Conservation (phyloP, 2,113 vertebrate species). For the Axis porcinus region DNA sequence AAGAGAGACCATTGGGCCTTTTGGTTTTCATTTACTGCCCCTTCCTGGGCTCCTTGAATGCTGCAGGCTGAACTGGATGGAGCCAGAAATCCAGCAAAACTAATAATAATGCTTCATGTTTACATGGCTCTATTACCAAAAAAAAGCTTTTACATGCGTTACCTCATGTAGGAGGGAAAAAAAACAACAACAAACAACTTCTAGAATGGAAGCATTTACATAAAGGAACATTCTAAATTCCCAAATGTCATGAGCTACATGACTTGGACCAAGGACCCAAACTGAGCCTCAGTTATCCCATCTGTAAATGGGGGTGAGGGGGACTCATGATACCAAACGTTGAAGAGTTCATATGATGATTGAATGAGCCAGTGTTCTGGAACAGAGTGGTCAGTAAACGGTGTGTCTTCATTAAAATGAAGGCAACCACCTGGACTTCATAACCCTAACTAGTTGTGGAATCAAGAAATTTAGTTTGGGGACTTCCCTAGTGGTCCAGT, state of each 20-base stretch:
- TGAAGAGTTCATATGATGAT: background rate
- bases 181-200: background rate
- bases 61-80: background rate
- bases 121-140: background rate
- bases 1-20: background rate
- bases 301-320: slow-evolving; percentile 1
- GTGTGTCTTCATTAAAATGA: background rate
- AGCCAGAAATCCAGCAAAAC: background rate
- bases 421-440: background rate
- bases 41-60: background rate
- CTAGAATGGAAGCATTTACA: background rate
- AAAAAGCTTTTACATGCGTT: background rate
- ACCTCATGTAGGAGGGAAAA: background rate
- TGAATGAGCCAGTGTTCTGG: background rate
- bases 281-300: background rate
- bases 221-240: background rate
- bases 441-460: background rate
- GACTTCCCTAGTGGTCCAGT: background rate
- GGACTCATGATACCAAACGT: background rate
- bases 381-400: background rate
- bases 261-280: background rate
- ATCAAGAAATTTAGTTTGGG: too few relatives aligned
- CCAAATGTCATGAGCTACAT: background rate
- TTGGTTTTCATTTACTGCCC: background rate
- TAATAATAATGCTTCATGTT: background rate